phyloP scores from a whole-genome alignment of 2,797 vertebrate species.

The Neosilurus hyrtlii region DNA sequence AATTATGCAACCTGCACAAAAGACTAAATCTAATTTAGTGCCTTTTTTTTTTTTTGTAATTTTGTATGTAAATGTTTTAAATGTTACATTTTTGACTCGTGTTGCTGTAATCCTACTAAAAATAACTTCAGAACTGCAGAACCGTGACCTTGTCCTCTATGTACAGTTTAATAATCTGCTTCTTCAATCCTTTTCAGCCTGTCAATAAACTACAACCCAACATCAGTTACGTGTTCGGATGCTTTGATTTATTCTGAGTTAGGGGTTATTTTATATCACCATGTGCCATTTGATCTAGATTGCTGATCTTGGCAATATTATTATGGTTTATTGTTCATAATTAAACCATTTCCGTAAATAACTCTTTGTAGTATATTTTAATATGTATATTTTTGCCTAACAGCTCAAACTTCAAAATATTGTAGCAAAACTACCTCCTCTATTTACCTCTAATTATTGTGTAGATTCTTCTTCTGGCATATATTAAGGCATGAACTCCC shows the following conservation, averaged over 20 bases:
- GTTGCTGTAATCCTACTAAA: conserved; percentile 23
- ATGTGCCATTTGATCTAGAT: background rate
- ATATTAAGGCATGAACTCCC: too few relatives aligned
- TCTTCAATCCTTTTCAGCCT: conserved; percentile 60
- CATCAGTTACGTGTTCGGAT: background rate
- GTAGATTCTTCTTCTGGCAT: too few relatives aligned
- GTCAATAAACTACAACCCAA: conserved; percentile 64
- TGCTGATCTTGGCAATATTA: background rate
- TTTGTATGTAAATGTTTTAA: conserved; percentile 30
- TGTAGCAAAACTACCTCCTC: too few relatives aligned
- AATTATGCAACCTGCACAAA: conserved; percentile 40
- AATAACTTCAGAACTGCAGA: background rate
- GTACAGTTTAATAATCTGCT: conserved; percentile 68
- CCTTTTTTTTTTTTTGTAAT: conserved; percentile 33
- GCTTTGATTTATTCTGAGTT: background rate
- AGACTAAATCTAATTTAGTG: conserved; percentile 39
- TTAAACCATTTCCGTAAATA: background rate
- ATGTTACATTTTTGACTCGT: background rate
- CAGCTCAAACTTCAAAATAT: too few relatives aligned
- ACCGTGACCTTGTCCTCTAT: conserved; percentile 47
- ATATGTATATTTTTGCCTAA: background rate
- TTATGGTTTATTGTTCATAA: background rate
- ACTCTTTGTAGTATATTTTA: background rate
- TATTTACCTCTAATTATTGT: too few relatives aligned
- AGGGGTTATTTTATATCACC: background rate